Base-by-base conservation (phyloP, 1,140 invertebrate genomes). In the Drosophila melanica region DNA sequence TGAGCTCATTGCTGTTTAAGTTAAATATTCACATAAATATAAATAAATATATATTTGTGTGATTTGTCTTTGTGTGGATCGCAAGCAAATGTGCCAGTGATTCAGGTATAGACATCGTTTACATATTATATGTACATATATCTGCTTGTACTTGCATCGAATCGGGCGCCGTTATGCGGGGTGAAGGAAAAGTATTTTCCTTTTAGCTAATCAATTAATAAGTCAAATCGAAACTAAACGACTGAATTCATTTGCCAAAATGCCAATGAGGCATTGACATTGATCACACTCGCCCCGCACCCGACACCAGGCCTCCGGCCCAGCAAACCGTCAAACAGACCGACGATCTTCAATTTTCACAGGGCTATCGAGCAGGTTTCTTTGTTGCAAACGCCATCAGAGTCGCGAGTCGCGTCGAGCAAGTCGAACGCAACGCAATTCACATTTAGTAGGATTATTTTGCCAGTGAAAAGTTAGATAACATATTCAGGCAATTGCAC, bases 261-360 rank as follows among this genome's bases (percentile, higher is more conserved):
- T 89, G 73, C 77, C 84, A 89, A 89, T 84, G 85, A 89, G 84
- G 67, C 85, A 89, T 89, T 89, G 84, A 89, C 84, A 89, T 89
- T 89, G 84, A 84, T 79, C 62, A 47, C 51, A 55, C 55, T 8
- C 11, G 20, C 53, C 62, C 35, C 8, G 18, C 14, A 20, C 6
- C 54, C 53, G 35, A 6, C 45, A 35, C 33, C 33, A 7, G 9
- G 8, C 33, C 20, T 23, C 20, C 20, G 20, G 20, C 20, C 20
- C 20, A 23, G 20, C 33, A 27, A 27, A 8, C 33, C 48, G 8
- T 11, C 16, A 10, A 23, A 37, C 35, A 10, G 50, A 30, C 39
- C 42, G 27, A 58, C 41, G 55, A 58, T 58, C 55, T 44, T 58
- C 42, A 60, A 47, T 54, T 14, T 54, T 45, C n/a, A 67, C 59